Percentiles rank a stretch among this genome's conserved stretches.
phyloP scores from a whole-genome alignment of 2,888 invertebrate species.

The Periphyllus acericola region DNA sequence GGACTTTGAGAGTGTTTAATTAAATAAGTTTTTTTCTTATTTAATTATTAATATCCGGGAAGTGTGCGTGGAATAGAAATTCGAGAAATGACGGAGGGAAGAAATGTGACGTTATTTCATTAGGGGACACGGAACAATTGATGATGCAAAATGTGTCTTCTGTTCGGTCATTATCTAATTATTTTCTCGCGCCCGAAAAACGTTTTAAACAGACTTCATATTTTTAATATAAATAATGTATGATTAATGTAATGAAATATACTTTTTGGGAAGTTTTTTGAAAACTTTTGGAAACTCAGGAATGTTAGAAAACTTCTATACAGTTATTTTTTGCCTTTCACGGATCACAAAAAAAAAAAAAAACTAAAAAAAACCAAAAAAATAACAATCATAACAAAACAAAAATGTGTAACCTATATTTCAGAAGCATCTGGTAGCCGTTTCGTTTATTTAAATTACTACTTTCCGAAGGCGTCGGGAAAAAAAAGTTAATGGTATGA shows the following conservation, averaged over 20 bases:
- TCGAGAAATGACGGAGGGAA: background rate
- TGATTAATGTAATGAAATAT: slow-evolving; percentile 51
- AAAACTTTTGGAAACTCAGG: slow-evolving; percentile 3
- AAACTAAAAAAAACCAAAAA: background rate
- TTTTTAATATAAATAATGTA: slow-evolving; percentile 33
- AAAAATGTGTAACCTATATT: slow-evolving; percentile 45
- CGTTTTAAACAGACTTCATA: slow-evolving; percentile 26
- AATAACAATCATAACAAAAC: slow-evolving; percentile 13
- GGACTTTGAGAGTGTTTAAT: slow-evolving; percentile 38
- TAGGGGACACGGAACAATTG: background rate
- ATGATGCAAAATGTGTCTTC: background rate
- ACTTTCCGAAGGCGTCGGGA: slow-evolving; percentile 45
- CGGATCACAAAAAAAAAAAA: background rate
- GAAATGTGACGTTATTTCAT: slow-evolving; percentile 5
- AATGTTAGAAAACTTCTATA: slow-evolving; percentile 34
- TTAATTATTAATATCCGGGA: background rate
- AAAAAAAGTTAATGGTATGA: slow-evolving; percentile 49
- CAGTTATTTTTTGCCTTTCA: slow-evolving; percentile 12
- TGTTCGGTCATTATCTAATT: slow-evolving; percentile 25
- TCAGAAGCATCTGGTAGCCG: slow-evolving; percentile 59
- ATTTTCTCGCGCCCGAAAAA: slow-evolving; percentile 7
- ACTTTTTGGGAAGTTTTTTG: slow-evolving; percentile 11
- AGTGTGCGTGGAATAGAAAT: background rate
- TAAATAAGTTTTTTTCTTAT: slow-evolving; percentile 35
- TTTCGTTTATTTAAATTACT: slow-evolving; percentile 59